These are phyloP conservation scores for Cyclophora punctaria DNA, from an alignment of 2,888 invertebrate genomes.

Conservation along the genomic window DNA sequence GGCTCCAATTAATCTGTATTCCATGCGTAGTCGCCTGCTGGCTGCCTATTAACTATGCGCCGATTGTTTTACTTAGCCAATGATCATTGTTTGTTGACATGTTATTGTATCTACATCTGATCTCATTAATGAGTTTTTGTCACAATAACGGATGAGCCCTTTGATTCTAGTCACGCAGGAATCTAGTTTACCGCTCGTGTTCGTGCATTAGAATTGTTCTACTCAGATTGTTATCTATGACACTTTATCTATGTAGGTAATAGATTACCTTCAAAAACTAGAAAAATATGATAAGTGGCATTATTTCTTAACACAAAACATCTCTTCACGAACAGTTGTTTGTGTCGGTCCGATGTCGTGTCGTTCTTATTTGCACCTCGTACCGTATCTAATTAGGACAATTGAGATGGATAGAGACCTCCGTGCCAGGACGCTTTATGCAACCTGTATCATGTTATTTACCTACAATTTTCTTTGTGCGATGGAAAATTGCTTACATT, in stretches of 20 bases:
- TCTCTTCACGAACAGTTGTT: slow-evolving; percentile 19
- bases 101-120: slow-evolving; percentile 37
- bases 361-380: slow-evolving; percentile 12
- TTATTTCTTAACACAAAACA: slow-evolving; percentile 13
- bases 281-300: slow-evolving; percentile 9
- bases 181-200: slow-evolving; percentile 14
- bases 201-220: slow-evolving; percentile 11
- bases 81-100: slow-evolving; percentile 47
- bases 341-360: slow-evolving; percentile 17
- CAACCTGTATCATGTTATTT: no score
- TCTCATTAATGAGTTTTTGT: slow-evolving; percentile 41
- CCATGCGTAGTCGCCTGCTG: slow-evolving; percentile 36
- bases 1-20: slow-evolving; percentile 63
- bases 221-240: slow-evolving; percentile 4
- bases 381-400: slow-evolving; percentile 10
- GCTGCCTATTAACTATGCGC: slow-evolving; percentile 55
- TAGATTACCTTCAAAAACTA: slow-evolving; percentile 5
- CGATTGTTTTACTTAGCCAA: slow-evolving; percentile 43
- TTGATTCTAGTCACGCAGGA: slow-evolving; percentile 20
- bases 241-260: slow-evolving; percentile 13
- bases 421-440: no score
- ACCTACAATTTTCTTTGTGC: no score
- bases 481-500: not conserved
- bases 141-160: slow-evolving; percentile 35
- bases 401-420: slow-evolving; percentile 1